Percentiles rank a stretch among this genome's conserved stretches.
Evolutionary conservation across 2,113 vertebrate species (phyloP).

Genomic region (Ochotona princeps): DNA sequence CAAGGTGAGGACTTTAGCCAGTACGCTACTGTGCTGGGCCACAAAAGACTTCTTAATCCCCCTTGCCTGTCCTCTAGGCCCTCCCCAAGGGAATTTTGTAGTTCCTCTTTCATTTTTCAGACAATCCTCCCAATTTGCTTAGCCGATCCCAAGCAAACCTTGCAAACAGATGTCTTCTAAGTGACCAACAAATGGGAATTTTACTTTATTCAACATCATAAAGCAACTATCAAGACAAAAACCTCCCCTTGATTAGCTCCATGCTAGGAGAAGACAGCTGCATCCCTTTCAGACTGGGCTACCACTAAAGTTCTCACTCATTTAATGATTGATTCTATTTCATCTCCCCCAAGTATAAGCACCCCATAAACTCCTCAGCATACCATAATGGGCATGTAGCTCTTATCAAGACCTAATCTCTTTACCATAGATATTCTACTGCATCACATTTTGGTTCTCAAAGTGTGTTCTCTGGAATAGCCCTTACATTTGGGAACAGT

Average conservation of each 20-base stretch:
- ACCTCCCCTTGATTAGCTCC: background rate
- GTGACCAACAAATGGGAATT: background rate
- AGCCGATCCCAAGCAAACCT: background rate
- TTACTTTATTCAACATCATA: background rate
- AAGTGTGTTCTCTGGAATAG: background rate
- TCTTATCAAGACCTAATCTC: background rate
- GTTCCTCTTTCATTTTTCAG: background rate
- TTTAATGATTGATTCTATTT: background rate
- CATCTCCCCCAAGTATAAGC: background rate
- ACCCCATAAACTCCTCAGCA: background rate
- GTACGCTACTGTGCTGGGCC: too few relatives aligned
- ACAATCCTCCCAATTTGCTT: background rate
- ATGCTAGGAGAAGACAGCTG: background rate
- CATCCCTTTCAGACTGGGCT: background rate
- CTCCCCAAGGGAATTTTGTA: background rate
- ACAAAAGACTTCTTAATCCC: background rate
- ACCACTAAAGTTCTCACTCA: background rate
- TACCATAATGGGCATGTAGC: too few relatives aligned
- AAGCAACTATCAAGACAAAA: constrained; percentile 6
- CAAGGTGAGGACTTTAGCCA: too few relatives aligned
- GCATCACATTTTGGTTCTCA: background rate
- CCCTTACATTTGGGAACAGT: background rate
- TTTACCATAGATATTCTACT: background rate
- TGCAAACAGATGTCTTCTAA: background rate
- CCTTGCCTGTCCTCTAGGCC: background rate